A percentile compares a stretch with the other conserved stretches of the same genome.
Evolutionary conservation across 2,888 invertebrate genomes (phyloP).

Genomic region (Linyphia triangularis): DNA sequence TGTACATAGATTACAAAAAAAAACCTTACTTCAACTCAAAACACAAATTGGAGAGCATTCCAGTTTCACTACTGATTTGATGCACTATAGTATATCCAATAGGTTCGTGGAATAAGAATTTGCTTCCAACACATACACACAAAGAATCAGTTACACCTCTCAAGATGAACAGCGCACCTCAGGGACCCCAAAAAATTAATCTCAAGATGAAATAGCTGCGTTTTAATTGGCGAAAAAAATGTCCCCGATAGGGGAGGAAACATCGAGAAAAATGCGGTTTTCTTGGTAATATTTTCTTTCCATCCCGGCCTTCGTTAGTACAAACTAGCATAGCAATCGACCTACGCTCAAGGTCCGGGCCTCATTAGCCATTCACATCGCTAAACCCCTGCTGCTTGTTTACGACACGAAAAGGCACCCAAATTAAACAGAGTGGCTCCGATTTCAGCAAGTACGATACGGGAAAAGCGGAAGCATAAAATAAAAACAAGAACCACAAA

Average conservation of each 20-base stretch:
- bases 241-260: slow-evolving; percentile 25
- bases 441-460: slow-evolving; percentile 7
- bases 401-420: slow-evolving; percentile 51
- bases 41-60: background rate
- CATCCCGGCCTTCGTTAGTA: slow-evolving; percentile 60
- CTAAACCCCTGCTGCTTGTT: slow-evolving; percentile 64
- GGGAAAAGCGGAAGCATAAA: background rate
- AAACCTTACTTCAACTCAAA: background rate
- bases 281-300: slow-evolving; percentile 41
- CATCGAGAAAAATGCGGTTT: slow-evolving; percentile 28
- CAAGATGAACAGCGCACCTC: background rate
- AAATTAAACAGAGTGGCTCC: slow-evolving; percentile 36
- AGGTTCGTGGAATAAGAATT: background rate
- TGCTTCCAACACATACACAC: background rate
- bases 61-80: background rate
- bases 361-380: slow-evolving; percentile 61
- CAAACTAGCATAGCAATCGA: slow-evolving; percentile 65
- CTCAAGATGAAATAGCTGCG: background rate
- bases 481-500: background rate
- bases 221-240: slow-evolving; percentile 46
- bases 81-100: background rate
- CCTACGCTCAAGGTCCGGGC: slow-evolving; percentile 69
- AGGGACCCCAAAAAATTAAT: background rate
- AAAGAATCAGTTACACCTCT: background rate
- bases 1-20: background rate